phyloP scores from a whole-genome alignment of 2,797 vertebrate species.

The Micropoecilia bifurca region DNA sequence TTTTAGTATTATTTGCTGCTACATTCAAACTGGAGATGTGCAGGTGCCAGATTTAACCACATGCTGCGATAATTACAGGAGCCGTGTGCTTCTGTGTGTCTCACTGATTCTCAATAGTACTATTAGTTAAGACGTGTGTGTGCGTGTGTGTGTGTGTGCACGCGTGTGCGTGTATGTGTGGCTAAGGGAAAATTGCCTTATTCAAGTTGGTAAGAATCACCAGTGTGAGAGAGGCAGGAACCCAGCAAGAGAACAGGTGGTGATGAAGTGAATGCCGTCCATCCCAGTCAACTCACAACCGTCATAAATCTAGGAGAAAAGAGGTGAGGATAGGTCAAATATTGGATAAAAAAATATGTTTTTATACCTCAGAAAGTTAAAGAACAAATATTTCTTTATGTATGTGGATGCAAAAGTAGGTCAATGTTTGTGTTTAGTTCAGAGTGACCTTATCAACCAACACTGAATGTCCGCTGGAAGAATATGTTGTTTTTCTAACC shows the following conservation, averaged over 20 bases:
- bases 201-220: conserved; percentile 1
- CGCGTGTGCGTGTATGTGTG: background rate
- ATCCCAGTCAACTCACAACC: conserved; percentile 1
- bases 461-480: background rate
- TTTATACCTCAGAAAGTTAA: background rate
- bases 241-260: conserved; percentile 2
- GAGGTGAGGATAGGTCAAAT: background rate
- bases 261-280: background rate
- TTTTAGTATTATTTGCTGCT: background rate
- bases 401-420: background rate
- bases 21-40: background rate
- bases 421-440: background rate
- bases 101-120: conserved; percentile 38
- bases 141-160: rapidly evolving
- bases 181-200: conserved; percentile 15
- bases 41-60: conserved; percentile 16
- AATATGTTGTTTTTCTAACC: background rate
- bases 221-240: background rate
- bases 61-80: conserved; percentile 26
- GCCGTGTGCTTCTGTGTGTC: conserved; percentile 2
- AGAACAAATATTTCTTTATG: background rate
- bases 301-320: background rate
- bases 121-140: conserved; percentile 22
- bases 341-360: background rate
- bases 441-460: background rate